Base-by-base conservation (phyloP, 1,140 invertebrate genomes). In the Belonocnema kinseyi region DNA sequence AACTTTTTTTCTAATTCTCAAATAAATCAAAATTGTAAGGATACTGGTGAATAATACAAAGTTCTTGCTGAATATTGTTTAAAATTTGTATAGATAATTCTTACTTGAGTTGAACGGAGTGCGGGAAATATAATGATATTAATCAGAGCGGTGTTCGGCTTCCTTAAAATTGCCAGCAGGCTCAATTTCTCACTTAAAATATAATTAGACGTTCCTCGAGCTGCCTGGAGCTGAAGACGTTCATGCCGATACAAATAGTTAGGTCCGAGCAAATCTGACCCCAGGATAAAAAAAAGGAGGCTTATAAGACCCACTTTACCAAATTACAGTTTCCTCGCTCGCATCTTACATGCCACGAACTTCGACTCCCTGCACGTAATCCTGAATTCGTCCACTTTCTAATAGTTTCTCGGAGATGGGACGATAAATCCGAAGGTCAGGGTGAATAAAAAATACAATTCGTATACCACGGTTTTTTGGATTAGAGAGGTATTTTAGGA, bases 151-250 rank as follows among this genome's bases (percentile, higher is more conserved):
- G 86, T 84, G 85, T 90, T 89, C 88, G 85, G 88, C 89, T 91
- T 91, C 90, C 90, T 90, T 90, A 91, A 91, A 91, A 91, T 91
- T 91, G 89, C 89, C 88, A 85, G 88, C 88, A 89, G 89, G 89
- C 88, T 89, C 89, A 90, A 91, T 91, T 91, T 90, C 90, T 91
- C 90, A 90, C 89, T 90, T 90, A 90, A 90, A 90, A 88, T 90
- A 88, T 91, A 91, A 91, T 91, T 91, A 90, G 89, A 90, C 86
- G 81, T 82, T 84, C 81, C 81, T 79, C 73, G 76, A 73, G 72
- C 66, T 74, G 78, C 70, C 71, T 71, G 26, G 70, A 74, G 77
- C 76, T 82, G 78, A 73, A 72, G 50, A 76, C 74, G 72, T 78
- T 51, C 61, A 73, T 77, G 75, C 71, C 77, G 72, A 78, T 81